Evolutionary conservation across 2,888 invertebrate genomes (phyloP).

Genomic region (Epicampocera succincta): DNA sequence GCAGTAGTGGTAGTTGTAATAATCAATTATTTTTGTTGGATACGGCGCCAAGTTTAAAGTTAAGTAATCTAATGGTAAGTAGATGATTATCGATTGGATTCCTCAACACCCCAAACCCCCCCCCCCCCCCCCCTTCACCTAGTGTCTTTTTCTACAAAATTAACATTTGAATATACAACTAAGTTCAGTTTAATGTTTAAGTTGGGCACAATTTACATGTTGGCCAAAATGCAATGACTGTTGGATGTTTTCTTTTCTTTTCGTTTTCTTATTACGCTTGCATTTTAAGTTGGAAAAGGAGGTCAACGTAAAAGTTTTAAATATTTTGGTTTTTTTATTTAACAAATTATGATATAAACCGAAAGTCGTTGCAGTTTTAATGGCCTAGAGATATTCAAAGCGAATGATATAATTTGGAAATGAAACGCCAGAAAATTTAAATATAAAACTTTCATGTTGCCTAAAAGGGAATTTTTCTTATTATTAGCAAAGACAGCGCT

Average conservation of each 20-base stretch:
- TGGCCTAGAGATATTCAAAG: slow-evolving; percentile 14
- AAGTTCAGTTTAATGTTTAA: too few species aligned
- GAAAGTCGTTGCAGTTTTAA: slow-evolving; percentile 15
- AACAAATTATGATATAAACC: slow-evolving; percentile 43
- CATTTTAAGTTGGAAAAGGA: slow-evolving; percentile 8
- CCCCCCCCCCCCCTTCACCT: too few species aligned
- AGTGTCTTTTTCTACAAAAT: neutral
- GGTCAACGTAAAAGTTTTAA: slow-evolving; percentile 47
- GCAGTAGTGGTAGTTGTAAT: slow-evolving; percentile 64
- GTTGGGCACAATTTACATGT: too few species aligned
- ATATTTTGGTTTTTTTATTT: too few species aligned
- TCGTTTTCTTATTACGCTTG: neutral
- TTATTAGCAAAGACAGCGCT: too few species aligned
- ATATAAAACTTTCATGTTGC: neutral
- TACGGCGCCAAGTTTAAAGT: slow-evolving; percentile 81
- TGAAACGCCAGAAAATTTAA: neutral
- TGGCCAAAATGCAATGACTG: too few species aligned
- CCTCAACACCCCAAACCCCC: too few species aligned
- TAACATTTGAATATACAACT: slow-evolving; percentile 2
- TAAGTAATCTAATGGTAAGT: slow-evolving; percentile 82
- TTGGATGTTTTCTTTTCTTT: neutral
- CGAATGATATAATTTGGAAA: slow-evolving; percentile 41
- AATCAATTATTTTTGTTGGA: slow-evolving; percentile 77
- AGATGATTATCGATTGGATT: slow-evolving; percentile 55
- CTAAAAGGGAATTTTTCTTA: too few species aligned